Base-by-base conservation (phyloP, 2,797 vertebrate genomes). In the Acipenser oxyrinchus region DNA sequence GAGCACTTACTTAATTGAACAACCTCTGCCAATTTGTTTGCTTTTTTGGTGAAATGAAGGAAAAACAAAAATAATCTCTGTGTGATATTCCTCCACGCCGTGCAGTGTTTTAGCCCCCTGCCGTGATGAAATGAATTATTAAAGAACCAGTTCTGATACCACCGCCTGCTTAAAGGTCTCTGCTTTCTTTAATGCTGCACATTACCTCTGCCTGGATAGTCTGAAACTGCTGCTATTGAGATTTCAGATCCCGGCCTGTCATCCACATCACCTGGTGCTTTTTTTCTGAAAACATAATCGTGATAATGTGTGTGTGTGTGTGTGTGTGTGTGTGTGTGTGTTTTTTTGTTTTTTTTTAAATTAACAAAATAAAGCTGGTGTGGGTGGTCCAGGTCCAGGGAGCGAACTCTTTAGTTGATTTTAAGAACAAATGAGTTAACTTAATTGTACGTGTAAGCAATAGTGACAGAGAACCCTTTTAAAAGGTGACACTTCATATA, bases 91-190 rank as follows among this genome's bases (percentile, higher is more conserved):
- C 88, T 86, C 81, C 88, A 83, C 81, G 83, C 83, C 81, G 85
- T 82, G 84, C 85, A 83, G 87, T 86, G 87, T 86, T 88, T 89
- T 90, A 89, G 91, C 87, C 92, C 87, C 94, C 94, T 85, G 90
- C 91, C 83, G 90, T 92, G 93, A 90, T 88, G 81, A 91, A 89
- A 93, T 97, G 91, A 95, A 97, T 99, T 95, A 97, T 99, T 96
- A 92, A 97, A 88, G 88, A 90, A 82, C 81, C 89, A 90, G 91
- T 94, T 97, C 93, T 97, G 93, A 96, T 97, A 93, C 89, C 88
- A 88, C 85, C 82, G 92, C 87, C 90, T 91, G 88, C 93, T 93
- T 95, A 95, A 97, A 95, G 92, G 92, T 92, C 92, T 91, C 87
- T 67, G 86, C 91, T 93, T 93, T 91, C 92, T 94, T 94, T 93